phyloP scores from a whole-genome alignment of 2,113 vertebrate species.

The Fulmarus glacialis region DNA sequence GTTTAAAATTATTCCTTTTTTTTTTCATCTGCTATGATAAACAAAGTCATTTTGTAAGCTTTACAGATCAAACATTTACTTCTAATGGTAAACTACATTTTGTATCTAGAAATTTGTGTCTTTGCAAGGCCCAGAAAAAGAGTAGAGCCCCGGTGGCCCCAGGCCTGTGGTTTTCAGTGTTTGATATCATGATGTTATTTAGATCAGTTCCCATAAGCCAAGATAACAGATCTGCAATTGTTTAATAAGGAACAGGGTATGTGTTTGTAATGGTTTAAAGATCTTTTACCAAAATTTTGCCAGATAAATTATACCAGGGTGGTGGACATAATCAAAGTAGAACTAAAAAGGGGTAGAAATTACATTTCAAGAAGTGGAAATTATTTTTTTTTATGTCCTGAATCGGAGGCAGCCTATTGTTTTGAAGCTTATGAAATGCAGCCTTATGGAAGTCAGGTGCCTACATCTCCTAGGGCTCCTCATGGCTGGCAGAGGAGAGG shows the following conservation, averaged over 20 bases:
- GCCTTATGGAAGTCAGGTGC: not conserved
- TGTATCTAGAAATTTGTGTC: conserved; percentile 42
- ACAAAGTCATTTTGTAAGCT: conserved; percentile 75
- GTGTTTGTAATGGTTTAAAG: conserved; percentile 41
- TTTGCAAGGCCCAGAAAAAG: conserved; percentile 7
- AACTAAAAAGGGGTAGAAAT: not conserved
- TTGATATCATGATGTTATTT: conserved; percentile 49
- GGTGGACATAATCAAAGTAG: not conserved
- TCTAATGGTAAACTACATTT: conserved; percentile 67
- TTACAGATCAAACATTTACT: conserved; percentile 77
- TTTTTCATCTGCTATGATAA: conserved; percentile 68
- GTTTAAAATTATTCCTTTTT: conserved; percentile 67
- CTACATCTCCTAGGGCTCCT: not conserved
- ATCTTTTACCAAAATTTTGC: conserved; percentile 24
- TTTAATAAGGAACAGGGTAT: conserved; percentile 35
- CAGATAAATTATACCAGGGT: not conserved
- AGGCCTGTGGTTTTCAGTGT: conserved; percentile 52
- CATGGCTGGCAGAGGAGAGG: not conserved
- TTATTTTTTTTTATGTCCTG: not conserved
- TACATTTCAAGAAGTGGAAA: not conserved
- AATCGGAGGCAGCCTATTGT: not conserved
- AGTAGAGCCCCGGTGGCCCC: conserved; percentile 34
- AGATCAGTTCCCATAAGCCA: conserved; percentile 39
- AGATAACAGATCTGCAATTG: conserved; percentile 58
- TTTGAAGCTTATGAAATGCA: not conserved